Base-by-base conservation (phyloP, 2,113 vertebrate genomes). In the Amazona guildingii region DNA sequence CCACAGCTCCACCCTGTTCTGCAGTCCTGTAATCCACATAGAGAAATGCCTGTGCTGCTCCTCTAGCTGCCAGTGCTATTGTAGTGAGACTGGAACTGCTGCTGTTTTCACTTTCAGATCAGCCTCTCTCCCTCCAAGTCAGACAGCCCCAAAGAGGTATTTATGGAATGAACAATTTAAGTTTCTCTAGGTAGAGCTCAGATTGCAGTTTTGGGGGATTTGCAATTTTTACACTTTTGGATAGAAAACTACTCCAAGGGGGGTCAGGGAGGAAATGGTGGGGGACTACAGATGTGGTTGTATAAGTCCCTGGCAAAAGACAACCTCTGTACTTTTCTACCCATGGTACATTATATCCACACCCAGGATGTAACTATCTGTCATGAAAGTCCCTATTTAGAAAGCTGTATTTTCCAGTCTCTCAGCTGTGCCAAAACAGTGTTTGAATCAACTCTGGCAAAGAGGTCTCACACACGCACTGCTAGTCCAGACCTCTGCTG, bases 101-200 rank as follows among this genome's bases (percentile, higher is more conserved):
- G 95, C 96, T 92, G 97, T 95, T 92, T 95, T 98, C 97, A 93
- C 95, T 97, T 96, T 96, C 91, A 95, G 94, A 94, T 89, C 95
- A 93, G 95, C 90, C 97, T 94, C 86, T 76, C 95, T 77, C 93
- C 90, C 57, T 35, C 84, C 91, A 92, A 97, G 98, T 98, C 98
- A 98, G 94, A 85, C 80, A 96, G 96, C 68, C 90, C 96, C 82
- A 73, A 87, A 95, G 81, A 97, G 97, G 92, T 97, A 97, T 98
- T 98, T 98, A 97, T 94, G 98, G 97, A 97, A 95, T 88, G 95
- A 95, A 95, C 31, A 12, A 94, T 83, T 85, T 88, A 80, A 90
- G 77, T 94, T 97, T 97, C 95, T 95, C 96, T 96, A 97, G 96
- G 97, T 97, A 96, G 90, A 77, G 75, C 61, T 92, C 76, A 82